phyloP scores from a whole-genome alignment of 2,797 vertebrate genomes.

The Cynodonichthys magdalenae region DNA sequence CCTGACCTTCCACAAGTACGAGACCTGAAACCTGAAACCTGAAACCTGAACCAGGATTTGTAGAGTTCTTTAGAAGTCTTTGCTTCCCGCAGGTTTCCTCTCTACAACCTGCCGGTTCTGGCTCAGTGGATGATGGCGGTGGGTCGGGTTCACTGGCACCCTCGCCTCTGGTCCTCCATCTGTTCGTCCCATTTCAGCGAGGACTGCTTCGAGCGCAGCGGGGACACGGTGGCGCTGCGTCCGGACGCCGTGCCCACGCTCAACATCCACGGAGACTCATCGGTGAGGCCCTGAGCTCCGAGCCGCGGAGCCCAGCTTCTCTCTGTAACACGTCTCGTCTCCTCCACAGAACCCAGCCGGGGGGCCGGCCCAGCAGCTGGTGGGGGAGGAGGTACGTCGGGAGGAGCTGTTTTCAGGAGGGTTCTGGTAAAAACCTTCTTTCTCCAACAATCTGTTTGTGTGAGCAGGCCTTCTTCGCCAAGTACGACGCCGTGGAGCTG shows the following conservation, averaged over 20 bases:
- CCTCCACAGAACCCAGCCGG: slow-evolving; percentile 20
- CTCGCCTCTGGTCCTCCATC: slow-evolving; percentile 67
- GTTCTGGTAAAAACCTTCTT: not conserved
- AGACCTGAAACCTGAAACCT: not conserved
- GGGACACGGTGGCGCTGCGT: slow-evolving; percentile 38
- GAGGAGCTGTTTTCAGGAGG: too few relatives aligned
- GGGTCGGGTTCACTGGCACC: slow-evolving; percentile 66
- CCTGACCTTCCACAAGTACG: slow-evolving; percentile 72
- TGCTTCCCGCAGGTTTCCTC: slow-evolving; percentile 65
- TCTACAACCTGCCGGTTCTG: slow-evolving; percentile 49
- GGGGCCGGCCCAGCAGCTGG: slow-evolving; percentile 1
- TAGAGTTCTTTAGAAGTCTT: too few relatives aligned
- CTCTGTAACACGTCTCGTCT: not conserved
- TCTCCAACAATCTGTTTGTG: not conserved
- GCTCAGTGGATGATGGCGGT: slow-evolving; percentile 65
- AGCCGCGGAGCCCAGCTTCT: too few relatives aligned
- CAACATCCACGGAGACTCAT: slow-evolving; percentile 33
- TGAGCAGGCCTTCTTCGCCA: slow-evolving; percentile 69
- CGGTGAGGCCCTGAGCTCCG: slow-evolving; percentile 31
- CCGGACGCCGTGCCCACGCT: slow-evolving; percentile 66
- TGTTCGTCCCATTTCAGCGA: slow-evolving; percentile 73
- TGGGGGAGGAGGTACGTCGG: slow-evolving; percentile 32
- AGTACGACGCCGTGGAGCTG: slow-evolving; percentile 74
- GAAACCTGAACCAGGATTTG: too few relatives aligned
- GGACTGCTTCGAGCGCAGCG: slow-evolving; percentile 64